Evolutionary conservation across 2,888 invertebrate species (phyloP), one percentile per base, ranked within the genome.

Genomic region (Achlya flavicornis): DNA sequence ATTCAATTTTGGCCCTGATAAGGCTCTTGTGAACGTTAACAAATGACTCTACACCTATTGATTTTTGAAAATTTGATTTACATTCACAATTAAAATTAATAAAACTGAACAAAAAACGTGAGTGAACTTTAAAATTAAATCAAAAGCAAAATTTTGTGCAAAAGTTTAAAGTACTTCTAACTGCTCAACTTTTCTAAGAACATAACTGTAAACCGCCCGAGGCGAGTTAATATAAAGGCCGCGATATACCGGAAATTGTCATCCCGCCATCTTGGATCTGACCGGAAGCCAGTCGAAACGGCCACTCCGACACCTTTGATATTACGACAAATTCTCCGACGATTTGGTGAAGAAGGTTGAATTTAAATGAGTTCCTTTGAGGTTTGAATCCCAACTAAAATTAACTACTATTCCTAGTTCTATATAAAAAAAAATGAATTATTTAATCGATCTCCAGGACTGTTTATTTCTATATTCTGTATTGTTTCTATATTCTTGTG

Each of bases 221-320:
- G 74, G 79, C 73, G 41, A 67, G 66, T 74, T 74, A 73, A 79
- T 53, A 53, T 79, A 79, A 78, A 73, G 72, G 71, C 67, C 69
- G 66, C 63, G 61, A 69, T 64, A 68, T 63, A 65, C 74, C 75
- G 81, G 80, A 81, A 74, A 81, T 81, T 81, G 76, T 76, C 69
- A 62, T 60, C 67, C 71, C 69, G 70, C 74, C 74, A 79, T 80
- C 75, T 80, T 77, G 70, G 63, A 65, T 66, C 66, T 63, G 72
- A 75, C 78, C 78, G 79, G 78, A 78, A 77, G 69, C 63, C 57
- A 64, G 64, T 63, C 62, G 65, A 65, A 67, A 66, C 70, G 61
- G 68, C 63, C 67, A 72, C 53, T 53, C 48, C 64, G 68, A 71
- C 74, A 73, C 72, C 72, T 73, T 66, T 64, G 63, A 16, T 33